These are phyloP conservation scores for Hyperoodon ampullatus DNA, from an alignment of 2,113 vertebrate genomes.

Conservation along the genomic window DNA sequence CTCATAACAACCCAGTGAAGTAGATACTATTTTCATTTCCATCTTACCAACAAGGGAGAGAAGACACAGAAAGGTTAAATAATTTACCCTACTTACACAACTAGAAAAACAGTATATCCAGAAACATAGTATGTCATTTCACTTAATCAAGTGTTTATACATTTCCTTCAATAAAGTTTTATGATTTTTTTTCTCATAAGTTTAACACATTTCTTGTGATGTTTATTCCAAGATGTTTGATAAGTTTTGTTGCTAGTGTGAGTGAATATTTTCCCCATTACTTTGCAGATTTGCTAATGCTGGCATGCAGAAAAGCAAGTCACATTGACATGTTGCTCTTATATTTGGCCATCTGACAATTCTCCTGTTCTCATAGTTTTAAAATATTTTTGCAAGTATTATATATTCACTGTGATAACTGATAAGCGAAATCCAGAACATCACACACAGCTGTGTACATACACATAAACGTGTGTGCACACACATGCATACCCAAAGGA, in stretches of 20 bases:
- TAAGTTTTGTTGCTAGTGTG: neutral
- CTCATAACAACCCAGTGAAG: neutral
- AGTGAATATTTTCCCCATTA: neutral
- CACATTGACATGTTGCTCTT: neutral
- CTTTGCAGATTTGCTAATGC: neutral
- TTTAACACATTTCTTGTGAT: neutral
- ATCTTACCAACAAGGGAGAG: neutral
- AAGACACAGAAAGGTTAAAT: neutral
- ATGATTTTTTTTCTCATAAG: slow-evolving; percentile 32
- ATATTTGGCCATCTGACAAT: neutral
- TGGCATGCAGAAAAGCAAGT: neutral
- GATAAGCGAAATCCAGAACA: neutral
- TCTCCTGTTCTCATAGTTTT: neutral
- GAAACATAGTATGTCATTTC: neutral
- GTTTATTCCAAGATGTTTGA: neutral
- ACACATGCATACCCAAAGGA: neutral
- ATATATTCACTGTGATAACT: neutral
- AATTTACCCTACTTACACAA: neutral
- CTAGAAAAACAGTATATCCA: neutral
- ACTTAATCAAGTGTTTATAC: neutral
- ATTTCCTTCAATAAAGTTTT: neutral
- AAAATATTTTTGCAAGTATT: neutral
- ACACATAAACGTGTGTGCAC: too few species aligned
- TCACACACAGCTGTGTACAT: neutral
- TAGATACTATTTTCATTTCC: neutral